Base-by-base conservation (phyloP, 2,113 vertebrate species). In the Ctenomys sociabilis region DNA sequence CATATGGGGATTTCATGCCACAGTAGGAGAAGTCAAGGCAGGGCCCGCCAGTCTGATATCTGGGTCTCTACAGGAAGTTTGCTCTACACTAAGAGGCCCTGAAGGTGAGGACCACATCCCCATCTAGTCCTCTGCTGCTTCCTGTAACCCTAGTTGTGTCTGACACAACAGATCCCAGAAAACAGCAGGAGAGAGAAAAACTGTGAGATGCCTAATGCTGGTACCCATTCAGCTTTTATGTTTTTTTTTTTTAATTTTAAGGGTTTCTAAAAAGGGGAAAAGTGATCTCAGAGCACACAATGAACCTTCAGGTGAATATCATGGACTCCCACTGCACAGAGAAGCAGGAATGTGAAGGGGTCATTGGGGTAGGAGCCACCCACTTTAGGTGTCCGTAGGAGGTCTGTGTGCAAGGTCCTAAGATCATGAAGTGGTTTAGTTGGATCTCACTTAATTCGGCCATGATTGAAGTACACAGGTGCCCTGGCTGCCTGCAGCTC, bases 21-120 rank as follows among this genome's bases (percentile, higher is more conserved):
- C 19, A 9, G 0, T 19, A 13, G 72, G 9, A 49, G 14, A n/a
- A 54, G 1, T n/a, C 35, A 22, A 4, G 7, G 0, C 0, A 5
- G 1, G 21, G 52, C 17, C 32, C 35, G 1, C 16, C 6, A 37
- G 16, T 37, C 85, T 35, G 21, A 12, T 14, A 35, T 4, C 45
- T 54, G 26, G 28, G n/a, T 37, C 49, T 70, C 81, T n/a, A 13
- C 2, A 13, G 35, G 17, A n/a, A 68, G 72, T 21, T 35, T 16
- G n/a, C 30, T 13, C n/a, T n/a, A 61, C 24, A 14, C 35, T 22
- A 0, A 0, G 3, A 30, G 35, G 30, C n/a, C 59, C 63, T 0
- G 7, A 43, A 28, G 0, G 21, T 9, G 26, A 49, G 32, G 17
- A 11, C 1, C 11, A 10, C 37, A 26, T 19, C 7, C n/a, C 28